Percentiles rank a stretch among this genome's conserved stretches.
Evolutionary conservation across 1,140 invertebrate species (phyloP).

Genomic region (Zophobas morio): DNA sequence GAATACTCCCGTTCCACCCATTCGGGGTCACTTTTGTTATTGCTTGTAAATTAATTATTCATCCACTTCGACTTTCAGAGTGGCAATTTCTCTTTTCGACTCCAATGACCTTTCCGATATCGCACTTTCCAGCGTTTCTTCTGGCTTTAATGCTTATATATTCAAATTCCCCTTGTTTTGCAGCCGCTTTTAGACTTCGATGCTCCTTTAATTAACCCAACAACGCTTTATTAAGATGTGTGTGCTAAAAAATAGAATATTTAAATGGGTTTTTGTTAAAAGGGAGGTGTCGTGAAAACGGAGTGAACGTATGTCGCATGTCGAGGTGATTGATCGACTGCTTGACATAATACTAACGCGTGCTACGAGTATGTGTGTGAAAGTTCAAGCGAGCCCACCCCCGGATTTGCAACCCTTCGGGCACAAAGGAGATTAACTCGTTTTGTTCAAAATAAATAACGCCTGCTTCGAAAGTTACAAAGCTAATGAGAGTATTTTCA

Average conservation of each 20-base stretch:
- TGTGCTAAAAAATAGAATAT: conserved; percentile 3
- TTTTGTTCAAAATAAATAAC: conserved; percentile 43
- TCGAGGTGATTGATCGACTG: conserved; percentile 48
- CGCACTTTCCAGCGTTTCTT: conserved; percentile 19
- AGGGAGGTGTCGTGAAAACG: conserved; percentile 27
- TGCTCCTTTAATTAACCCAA: conserved; percentile 28
- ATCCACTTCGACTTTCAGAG: too few species aligned
- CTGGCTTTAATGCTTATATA: conserved; percentile 45
- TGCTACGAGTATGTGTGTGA: conserved; percentile 42
- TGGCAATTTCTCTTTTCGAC: too few species aligned
- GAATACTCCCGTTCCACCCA: too few species aligned
- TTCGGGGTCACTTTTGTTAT: too few species aligned
- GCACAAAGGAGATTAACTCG: conserved; percentile 45
- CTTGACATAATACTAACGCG: conserved; percentile 45
- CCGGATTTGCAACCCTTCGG: conserved; percentile 43
- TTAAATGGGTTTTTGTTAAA: conserved; percentile 26
- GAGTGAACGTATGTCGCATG: conserved; percentile 43
- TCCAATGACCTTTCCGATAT: too few species aligned
- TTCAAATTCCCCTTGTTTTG: conserved; percentile 17
- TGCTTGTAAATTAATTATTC: too few species aligned
- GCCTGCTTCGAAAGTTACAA: conserved; percentile 15
- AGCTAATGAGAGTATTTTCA: conserved; percentile 32
- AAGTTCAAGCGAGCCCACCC: conserved; percentile 37
- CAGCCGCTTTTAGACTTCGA: conserved; percentile 4
- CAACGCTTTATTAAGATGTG: conserved; percentile 10